Evolutionary conservation across 2,888 invertebrate genomes (phyloP).

Genomic region (Spatulosminthurus flaviceps): DNA sequence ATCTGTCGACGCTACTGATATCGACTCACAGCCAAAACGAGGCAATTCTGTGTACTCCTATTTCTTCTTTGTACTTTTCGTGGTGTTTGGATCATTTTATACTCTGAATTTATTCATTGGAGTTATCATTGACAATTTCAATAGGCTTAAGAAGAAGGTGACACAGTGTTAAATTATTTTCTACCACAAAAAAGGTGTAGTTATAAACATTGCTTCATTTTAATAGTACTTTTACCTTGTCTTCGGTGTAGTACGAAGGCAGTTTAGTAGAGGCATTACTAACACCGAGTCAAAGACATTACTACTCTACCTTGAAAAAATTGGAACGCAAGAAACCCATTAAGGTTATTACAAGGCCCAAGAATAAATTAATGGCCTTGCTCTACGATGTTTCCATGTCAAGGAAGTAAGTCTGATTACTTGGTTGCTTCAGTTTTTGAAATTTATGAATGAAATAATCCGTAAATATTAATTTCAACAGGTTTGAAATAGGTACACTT

Average conservation of each 20-base stretch:
- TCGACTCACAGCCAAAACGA: constrained; percentile 85
- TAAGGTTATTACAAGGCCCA: constrained; percentile 93
- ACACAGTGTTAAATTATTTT: neutral
- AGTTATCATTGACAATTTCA: constrained; percentile 98
- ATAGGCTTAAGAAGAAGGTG: constrained; percentile 97
- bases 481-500: constrained; percentile 94
- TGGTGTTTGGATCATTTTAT: constrained; percentile 95
- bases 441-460: neutral
- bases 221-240: too few species aligned
- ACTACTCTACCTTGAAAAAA: constrained; percentile 97
- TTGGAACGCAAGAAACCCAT: constrained; percentile 94
- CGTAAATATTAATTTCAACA: constrained; percentile 63
- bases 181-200: too few species aligned
- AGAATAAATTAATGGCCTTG: constrained; percentile 91
- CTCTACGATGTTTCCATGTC: constrained; percentile 96
- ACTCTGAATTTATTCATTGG: constrained; percentile 96
- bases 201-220: neutral
- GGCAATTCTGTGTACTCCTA: constrained; percentile 91
- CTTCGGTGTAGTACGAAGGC: constrained; percentile 86
- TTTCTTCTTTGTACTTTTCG: constrained; percentile 94
- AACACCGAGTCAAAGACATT: constrained; percentile 94
- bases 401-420: constrained; percentile 71
- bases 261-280: constrained; percentile 96
- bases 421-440: neutral
- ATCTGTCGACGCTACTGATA: constrained; percentile 88